Percentiles rank a stretch among this genome's conserved stretches.
phyloP scores from a whole-genome alignment of 2,888 invertebrate species.

The Lordiphosa andalusiaca region DNA sequence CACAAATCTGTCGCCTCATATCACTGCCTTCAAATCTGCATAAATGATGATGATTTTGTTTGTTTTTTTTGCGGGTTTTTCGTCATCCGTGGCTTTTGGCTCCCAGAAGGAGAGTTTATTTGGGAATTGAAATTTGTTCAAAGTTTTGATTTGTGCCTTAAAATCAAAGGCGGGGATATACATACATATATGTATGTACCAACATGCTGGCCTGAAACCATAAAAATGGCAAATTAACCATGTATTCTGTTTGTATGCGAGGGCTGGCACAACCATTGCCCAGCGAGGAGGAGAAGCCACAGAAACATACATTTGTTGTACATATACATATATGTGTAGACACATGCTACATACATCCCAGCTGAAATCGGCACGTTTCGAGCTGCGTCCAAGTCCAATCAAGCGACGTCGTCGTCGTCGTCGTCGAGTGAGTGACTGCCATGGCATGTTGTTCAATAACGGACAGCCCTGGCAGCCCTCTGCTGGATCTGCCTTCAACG shows the following conservation, averaged over 20 bases:
- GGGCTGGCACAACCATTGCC: constrained; percentile 46
- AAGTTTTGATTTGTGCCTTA: constrained; percentile 47
- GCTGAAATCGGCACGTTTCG: constrained; percentile 73
- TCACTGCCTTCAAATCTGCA: constrained; percentile 66
- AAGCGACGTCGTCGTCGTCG: constrained; percentile 40
- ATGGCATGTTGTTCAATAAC: constrained; percentile 41
- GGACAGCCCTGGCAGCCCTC: constrained; percentile 20
- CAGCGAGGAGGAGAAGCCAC: constrained; percentile 54
- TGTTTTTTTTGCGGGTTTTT: constrained; percentile 42
- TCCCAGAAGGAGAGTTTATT: constrained; percentile 19
- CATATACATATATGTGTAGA: constrained; percentile 17
- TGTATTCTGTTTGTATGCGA: constrained; percentile 26
- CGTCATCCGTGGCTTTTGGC: constrained; percentile 43
- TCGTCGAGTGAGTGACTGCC: constrained; percentile 31
- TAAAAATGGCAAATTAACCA: constrained; percentile 78
- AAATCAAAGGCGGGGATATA: constrained; percentile 14
- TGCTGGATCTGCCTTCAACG: constrained; percentile 15
- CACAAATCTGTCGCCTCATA: constrained; percentile 30
- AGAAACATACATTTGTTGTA: no score
- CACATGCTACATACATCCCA: constrained; percentile 26
- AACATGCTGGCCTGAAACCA: constrained; percentile 69
- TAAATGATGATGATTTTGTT: constrained; percentile 71
- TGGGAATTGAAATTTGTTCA: constrained; percentile 19
- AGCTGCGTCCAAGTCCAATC: constrained; percentile 73
- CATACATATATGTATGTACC: constrained; percentile 55